phyloP scores from a whole-genome alignment of 2,113 vertebrate species.

The Prolemur simus region DNA sequence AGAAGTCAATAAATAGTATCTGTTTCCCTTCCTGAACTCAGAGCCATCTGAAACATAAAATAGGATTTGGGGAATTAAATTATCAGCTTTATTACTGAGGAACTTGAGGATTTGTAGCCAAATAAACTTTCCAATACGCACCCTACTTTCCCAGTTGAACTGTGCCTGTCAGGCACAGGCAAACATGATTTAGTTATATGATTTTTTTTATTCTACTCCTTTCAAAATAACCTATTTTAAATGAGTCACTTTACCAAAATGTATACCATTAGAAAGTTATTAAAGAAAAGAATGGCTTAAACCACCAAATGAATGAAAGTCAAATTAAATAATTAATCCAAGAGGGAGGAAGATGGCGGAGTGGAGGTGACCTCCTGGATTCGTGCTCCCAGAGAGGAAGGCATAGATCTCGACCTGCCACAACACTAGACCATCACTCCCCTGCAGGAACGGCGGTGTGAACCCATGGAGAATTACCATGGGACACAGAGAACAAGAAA shows the following conservation, averaged over 20 bases:
- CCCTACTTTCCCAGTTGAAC: not conserved
- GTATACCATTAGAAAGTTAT: not conserved
- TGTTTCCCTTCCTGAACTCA: constrained; percentile 33
- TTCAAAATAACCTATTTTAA: constrained; percentile 19
- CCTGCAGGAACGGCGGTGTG: too few species aligned
- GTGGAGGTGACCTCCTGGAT: too few species aligned
- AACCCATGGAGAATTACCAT: too few species aligned
- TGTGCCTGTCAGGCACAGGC: not conserved
- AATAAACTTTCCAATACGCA: not conserved
- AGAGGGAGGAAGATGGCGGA: too few species aligned
- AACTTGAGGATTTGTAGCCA: not conserved
- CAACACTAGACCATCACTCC: too few species aligned
- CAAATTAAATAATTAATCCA: not conserved
- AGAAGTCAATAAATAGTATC: not conserved
- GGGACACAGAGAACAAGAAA: too few species aligned
- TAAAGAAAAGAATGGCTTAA: not conserved
- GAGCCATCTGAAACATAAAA: constrained; percentile 2
- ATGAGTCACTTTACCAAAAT: constrained; percentile 8
- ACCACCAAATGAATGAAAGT: not conserved
- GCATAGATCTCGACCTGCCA: too few species aligned
- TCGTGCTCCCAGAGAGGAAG: too few species aligned
- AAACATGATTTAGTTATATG: not conserved
- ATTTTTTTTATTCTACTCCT: not conserved
- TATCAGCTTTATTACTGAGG: not conserved
- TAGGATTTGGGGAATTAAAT: not conserved